These are phyloP conservation scores for Hypothenemus hampei DNA, from an alignment of 1,140 invertebrate species.

Conservation along the genomic window DNA sequence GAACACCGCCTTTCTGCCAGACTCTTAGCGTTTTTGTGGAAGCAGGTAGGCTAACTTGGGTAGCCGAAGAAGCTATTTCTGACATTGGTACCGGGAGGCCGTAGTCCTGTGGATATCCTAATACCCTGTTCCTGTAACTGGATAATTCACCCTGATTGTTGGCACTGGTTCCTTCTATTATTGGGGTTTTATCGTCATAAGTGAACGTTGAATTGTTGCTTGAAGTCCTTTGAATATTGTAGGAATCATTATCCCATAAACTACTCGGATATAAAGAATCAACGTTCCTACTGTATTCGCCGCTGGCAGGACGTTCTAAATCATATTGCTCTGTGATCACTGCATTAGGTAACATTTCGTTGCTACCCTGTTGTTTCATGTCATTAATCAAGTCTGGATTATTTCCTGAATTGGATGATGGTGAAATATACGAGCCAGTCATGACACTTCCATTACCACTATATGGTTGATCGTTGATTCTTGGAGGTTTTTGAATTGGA, in stretches of 20 bases:
- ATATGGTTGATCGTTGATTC: constrained; percentile 59
- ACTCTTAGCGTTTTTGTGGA: constrained; percentile 74
- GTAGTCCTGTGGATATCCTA: constrained; percentile 70
- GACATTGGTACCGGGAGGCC: constrained; percentile 58
- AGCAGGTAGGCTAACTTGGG: constrained; percentile 43
- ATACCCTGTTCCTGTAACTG: constrained; percentile 44
- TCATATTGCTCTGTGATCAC: constrained; percentile 30
- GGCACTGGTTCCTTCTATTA: constrained; percentile 59
- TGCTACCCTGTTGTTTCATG: constrained; percentile 57
- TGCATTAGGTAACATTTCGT: constrained; percentile 41
- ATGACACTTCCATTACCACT: constrained; percentile 58
- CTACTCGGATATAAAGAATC: constrained; percentile 68
- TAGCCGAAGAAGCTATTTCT: constrained; percentile 34
- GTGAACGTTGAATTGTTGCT: constrained; percentile 47
- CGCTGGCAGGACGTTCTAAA: constrained; percentile 53
- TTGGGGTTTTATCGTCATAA: constrained; percentile 69
- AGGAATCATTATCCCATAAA: constrained; percentile 50
- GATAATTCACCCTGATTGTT: constrained; percentile 53
- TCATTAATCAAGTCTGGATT: constrained; percentile 81
- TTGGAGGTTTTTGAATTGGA: constrained; percentile 63
- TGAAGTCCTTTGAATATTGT: constrained; percentile 42
- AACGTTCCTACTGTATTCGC: constrained; percentile 64
- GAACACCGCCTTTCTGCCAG: constrained; percentile 76
- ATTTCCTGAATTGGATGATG: constrained; percentile 64
- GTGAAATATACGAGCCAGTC: constrained; percentile 59